phyloP scores from a whole-genome alignment of 1,140 invertebrate genomes.

The Caenorhabditis tropicalis region DNA sequence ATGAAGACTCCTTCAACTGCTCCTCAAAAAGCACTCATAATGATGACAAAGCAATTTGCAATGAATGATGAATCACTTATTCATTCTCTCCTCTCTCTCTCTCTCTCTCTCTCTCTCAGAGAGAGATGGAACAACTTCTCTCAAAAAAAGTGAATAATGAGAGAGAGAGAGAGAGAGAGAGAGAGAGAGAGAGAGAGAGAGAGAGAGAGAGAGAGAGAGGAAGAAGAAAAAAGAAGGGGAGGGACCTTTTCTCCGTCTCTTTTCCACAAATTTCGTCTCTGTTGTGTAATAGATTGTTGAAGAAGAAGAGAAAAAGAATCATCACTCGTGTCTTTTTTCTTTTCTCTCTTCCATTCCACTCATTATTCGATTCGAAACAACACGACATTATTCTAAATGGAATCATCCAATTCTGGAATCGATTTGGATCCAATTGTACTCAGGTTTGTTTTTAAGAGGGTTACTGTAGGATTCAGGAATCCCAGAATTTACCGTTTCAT shows the following conservation, averaged over 20 bases:
- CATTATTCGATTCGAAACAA: conserved; percentile 1
- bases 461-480: not conserved
- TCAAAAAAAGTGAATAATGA: conserved; percentile 3
- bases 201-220: too few species aligned
- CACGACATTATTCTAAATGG: not conserved
- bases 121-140: not conserved
- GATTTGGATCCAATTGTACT: not conserved
- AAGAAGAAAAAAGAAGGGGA: too few species aligned
- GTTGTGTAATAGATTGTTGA: conserved; percentile 31
- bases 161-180: not conserved
- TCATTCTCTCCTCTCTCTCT: not conserved
- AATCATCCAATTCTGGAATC: not conserved
- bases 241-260: not conserved
- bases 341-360: not conserved
- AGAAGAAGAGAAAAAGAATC: not conserved
- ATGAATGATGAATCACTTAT: conserved; percentile 1
- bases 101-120: not conserved
- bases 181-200: not conserved
- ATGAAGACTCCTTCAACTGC: too few species aligned
- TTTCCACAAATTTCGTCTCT: conserved; percentile 27
- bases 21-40: not conserved
- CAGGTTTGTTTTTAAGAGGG: not conserved
- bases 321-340: conserved; percentile 26
- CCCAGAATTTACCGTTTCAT: not conserved
- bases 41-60: conserved; percentile 26